Conservation (phyloP, 2,888 invertebrate genomes). For the Carpatolechia fugitivella region DNA sequence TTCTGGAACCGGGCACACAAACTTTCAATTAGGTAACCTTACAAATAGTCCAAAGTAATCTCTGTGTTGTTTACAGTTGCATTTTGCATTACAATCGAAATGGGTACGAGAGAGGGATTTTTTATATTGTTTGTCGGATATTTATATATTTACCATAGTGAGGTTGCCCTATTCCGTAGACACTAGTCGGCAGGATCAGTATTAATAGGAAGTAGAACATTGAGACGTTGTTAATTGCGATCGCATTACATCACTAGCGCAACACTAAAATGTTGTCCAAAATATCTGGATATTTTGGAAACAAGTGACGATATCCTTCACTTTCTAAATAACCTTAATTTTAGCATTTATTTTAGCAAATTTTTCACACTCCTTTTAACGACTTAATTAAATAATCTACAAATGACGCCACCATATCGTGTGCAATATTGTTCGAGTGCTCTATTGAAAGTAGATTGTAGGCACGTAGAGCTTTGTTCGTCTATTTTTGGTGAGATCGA, state of each 20-base stretch:
- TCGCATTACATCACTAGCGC: slow-evolving; percentile 11
- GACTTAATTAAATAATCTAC: too few relatives aligned
- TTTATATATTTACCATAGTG: slow-evolving; percentile 12
- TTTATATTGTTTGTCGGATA: neutral
- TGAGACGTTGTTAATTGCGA: neutral
- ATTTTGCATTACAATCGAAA: too few relatives aligned
- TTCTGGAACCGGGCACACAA: slow-evolving; percentile 39
- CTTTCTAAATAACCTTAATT: neutral
- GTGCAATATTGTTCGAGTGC: neutral
- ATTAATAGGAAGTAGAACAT: slow-evolving; percentile 9
- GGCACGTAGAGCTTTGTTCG: slow-evolving; percentile 1
- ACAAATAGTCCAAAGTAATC: too few relatives aligned
- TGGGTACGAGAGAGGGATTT: too few relatives aligned
- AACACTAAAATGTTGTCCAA: neutral
- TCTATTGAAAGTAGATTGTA: neutral
- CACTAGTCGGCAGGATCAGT: neutral
- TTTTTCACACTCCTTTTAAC: too few relatives aligned
- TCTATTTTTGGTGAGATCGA: slow-evolving; percentile 10
- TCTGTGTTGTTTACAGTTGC: too few relatives aligned
- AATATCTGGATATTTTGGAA: neutral
- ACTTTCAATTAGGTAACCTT: too few relatives aligned
- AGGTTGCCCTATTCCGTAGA: slow-evolving; percentile 11
- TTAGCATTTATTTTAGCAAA: too few relatives aligned
- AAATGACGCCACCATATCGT: neutral
- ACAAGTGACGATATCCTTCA: neutral